Evolutionary conservation across 1,140 invertebrate genomes (phyloP).

Genomic region (Drosophila kikkawai): DNA sequence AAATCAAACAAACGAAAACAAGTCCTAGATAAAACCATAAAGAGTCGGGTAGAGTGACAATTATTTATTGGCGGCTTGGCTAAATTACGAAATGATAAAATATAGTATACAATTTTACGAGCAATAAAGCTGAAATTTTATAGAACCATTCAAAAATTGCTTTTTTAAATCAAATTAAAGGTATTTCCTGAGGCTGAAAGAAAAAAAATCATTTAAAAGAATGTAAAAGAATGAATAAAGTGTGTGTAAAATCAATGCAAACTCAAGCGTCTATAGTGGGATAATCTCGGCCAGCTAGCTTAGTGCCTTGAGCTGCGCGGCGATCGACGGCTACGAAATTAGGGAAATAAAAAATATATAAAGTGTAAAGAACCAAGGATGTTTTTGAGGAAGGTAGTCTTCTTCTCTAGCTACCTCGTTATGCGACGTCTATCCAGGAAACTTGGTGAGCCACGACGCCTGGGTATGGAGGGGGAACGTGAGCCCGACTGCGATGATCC

Average conservation of each 20-base stretch:
- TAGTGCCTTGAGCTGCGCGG: constrained; percentile 80
- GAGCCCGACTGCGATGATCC: constrained; percentile 86
- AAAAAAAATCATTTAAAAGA: constrained; percentile 41
- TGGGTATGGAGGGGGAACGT: constrained; percentile 93
- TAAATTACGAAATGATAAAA: constrained; percentile 28
- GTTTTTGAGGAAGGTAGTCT: background rate
- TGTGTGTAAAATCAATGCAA: constrained; percentile 55
- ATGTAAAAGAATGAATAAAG: constrained; percentile 28
- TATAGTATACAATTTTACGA: constrained; percentile 29
- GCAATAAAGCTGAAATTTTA: constrained; percentile 26
- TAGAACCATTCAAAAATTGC: background rate
- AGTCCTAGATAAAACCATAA: constrained; percentile 35
- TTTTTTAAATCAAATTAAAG: constrained; percentile 32
- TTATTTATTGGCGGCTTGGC: constrained; percentile 59
- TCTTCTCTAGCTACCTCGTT: constrained; percentile 90
- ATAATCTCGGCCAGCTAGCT: constrained; percentile 51
- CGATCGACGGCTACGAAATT: constrained; percentile 86
- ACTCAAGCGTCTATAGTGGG: constrained; percentile 51
- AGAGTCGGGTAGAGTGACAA: constrained; percentile 36
- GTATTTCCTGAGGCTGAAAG: constrained; percentile 69
- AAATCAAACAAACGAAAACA: constrained; percentile 29
- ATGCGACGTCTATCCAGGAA: constrained; percentile 95
- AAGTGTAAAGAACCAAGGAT: constrained; percentile 8
- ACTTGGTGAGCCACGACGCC: constrained; percentile 94
- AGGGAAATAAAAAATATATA: constrained; percentile 74